Evolutionary conservation across 2,113 vertebrate genomes (phyloP).

Genomic region (Turdus rufiventris): DNA sequence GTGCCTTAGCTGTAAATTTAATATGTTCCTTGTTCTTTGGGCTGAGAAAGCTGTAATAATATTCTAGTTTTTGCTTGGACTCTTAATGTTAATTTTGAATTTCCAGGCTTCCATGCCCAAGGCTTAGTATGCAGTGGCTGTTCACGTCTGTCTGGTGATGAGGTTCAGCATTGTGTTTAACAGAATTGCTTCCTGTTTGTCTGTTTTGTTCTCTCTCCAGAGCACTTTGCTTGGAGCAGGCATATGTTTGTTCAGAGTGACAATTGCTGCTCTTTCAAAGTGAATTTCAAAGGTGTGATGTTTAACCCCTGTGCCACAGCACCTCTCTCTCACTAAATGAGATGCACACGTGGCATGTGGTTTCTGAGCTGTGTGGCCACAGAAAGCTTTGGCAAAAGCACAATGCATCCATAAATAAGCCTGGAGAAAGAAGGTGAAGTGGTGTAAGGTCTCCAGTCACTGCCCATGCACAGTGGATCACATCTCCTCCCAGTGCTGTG

Average conservation of each 20-base stretch:
- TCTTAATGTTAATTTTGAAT: neutral
- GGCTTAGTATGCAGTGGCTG: neutral
- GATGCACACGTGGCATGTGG: neutral
- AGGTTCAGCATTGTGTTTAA: constrained; percentile 14
- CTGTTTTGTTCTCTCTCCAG: constrained; percentile 41
- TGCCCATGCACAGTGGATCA: neutral
- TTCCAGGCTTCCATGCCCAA: neutral
- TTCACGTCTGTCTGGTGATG: neutral
- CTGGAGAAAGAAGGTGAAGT: neutral
- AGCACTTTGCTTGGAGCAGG: constrained; percentile 63
- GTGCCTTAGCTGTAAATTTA: neutral
- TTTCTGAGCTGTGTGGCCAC: neutral
- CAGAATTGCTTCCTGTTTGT: constrained; percentile 34
- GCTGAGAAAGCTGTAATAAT: neutral
- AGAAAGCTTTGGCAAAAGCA: neutral
- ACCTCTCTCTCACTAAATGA: neutral
- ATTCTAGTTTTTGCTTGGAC: neutral
- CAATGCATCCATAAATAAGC: neutral
- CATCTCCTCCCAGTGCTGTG: neutral
- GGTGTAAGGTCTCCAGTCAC: neutral
- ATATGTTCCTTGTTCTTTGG: neutral
- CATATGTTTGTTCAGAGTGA: constrained; percentile 54
- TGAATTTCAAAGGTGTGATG: constrained; percentile 52
- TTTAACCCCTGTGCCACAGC: neutral
- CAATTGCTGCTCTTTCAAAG: constrained; percentile 54